Percentiles rank a stretch among this genome's conserved stretches.
Conservation (phyloP, 1,140 invertebrate species). For the Pseudomyrmex pallidus region DNA sequence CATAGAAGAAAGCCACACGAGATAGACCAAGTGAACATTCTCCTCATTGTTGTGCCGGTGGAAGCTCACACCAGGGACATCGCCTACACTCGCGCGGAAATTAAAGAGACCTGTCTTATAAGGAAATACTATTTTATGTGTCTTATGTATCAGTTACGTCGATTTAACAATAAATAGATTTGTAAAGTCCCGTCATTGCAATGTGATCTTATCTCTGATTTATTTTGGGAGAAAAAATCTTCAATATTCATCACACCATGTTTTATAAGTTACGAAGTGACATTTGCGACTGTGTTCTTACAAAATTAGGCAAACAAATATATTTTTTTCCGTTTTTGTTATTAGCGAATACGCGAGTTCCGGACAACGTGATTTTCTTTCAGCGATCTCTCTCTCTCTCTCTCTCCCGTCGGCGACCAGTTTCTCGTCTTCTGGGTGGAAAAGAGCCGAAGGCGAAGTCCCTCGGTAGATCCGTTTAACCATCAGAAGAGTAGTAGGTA, state of each 20-base stretch:
- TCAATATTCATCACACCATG: neutral
- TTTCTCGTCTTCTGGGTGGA: constrained; percentile 72
- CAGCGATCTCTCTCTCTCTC: constrained; percentile 15
- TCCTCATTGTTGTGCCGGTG: constrained; percentile 36
- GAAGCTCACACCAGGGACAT: neutral
- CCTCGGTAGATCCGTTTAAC: constrained; percentile 78
- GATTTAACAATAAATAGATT: neutral
- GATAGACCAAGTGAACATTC: constrained; percentile 41
- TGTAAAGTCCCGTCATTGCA: too few relatives aligned
- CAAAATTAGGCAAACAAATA: neutral
- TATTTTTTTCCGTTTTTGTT: neutral
- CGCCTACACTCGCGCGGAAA: constrained; percentile 11
- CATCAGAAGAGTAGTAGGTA: constrained; percentile 81
- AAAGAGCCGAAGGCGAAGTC: constrained; percentile 75
- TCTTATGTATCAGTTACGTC: neutral
- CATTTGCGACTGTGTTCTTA: neutral
- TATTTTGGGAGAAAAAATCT: too few relatives aligned
- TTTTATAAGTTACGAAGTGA: neutral
- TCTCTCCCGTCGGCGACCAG: neutral
- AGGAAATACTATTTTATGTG: neutral
- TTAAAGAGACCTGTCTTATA: neutral
- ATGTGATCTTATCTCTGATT: too few relatives aligned
- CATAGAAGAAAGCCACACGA: constrained; percentile 15
- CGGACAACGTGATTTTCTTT: constrained; percentile 13
- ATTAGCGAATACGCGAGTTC: neutral